These are phyloP conservation scores for Cyprinodon variegatus DNA, from an alignment of 2,113 vertebrate species.

Conservation along the genomic window DNA sequence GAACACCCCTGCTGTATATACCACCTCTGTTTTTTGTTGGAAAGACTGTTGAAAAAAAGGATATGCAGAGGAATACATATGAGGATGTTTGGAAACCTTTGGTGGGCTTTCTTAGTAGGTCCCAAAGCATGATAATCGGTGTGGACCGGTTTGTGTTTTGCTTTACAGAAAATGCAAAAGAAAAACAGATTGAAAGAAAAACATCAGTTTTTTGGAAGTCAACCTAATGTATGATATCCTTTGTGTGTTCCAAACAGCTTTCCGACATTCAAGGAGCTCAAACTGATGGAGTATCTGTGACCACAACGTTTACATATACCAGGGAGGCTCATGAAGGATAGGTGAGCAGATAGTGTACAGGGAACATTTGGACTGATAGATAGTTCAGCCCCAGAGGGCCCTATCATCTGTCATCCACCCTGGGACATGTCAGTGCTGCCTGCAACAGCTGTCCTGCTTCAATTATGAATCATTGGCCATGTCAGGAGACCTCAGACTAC, in stretches of 20 bases:
- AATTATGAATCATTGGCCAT: conserved; percentile 78
- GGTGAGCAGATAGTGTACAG: conserved; percentile 65
- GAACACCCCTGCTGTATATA: background rate
- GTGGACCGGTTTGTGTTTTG: background rate
- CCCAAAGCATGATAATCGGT: background rate
- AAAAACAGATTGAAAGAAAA: background rate
- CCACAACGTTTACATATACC: conserved; percentile 49
- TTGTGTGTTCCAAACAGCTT: conserved; percentile 3
- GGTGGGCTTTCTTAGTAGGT: no score
- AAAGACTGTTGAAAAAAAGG: no score
- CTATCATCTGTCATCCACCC: conserved; percentile 75
- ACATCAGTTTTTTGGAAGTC: background rate
- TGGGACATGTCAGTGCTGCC: conserved; percentile 73
- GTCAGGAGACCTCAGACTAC: conserved; percentile 70
- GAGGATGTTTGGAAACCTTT: no score
- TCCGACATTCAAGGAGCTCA: conserved; percentile 33
- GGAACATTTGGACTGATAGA: conserved; percentile 68
- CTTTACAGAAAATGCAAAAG: background rate
- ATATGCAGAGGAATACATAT: no score
- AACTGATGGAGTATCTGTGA: conserved; percentile 29
- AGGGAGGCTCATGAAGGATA: conserved; percentile 54
- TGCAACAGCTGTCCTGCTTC: conserved; percentile 79
- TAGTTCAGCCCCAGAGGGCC: conserved; percentile 64
- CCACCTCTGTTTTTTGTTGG: no score
- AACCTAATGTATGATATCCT: background rate